phyloP scores from a whole-genome alignment of 2,888 invertebrate genomes.

The Trissonchulus sp. region DNA sequence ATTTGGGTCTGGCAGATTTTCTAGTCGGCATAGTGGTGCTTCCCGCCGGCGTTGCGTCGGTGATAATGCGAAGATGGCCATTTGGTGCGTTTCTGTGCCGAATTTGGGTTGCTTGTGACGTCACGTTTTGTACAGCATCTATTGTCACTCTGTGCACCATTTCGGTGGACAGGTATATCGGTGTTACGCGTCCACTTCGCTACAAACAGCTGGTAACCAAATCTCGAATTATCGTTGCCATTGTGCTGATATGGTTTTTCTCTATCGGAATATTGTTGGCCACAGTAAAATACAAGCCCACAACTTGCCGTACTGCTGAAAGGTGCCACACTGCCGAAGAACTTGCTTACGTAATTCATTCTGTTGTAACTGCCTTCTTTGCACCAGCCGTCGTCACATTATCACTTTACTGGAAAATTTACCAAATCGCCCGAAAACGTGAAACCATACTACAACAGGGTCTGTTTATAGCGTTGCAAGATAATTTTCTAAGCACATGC shows the following conservation, averaged over 20 bases:
- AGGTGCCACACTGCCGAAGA: constrained; percentile 6
- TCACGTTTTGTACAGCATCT: constrained; percentile 61
- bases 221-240: constrained; percentile 41
- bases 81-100: constrained; percentile 60
- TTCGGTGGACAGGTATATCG: constrained; percentile 53
- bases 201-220: constrained; percentile 40
- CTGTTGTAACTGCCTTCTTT: constrained; percentile 51
- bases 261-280: constrained; percentile 45
- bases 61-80: constrained; percentile 52
- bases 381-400: constrained; percentile 50
- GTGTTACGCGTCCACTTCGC: constrained; percentile 49
- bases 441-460: constrained; percentile 46
- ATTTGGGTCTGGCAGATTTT: constrained; percentile 51
- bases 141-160: constrained; percentile 60
- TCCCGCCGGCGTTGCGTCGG: constrained; percentile 46
- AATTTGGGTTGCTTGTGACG: constrained; percentile 60
- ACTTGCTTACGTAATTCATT: constrained; percentile 37
- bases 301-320: neutral
- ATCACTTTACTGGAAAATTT: constrained; percentile 51
- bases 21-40: constrained; percentile 50
- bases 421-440: constrained; percentile 41
- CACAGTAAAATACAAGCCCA: constrained; percentile 46
- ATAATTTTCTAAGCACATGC: constrained; percentile 49
- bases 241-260: constrained; percentile 47
- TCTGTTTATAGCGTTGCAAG: constrained; percentile 49